phyloP scores from a whole-genome alignment of 2,797 vertebrate genomes.

The Macrochelys suwanniensis region DNA sequence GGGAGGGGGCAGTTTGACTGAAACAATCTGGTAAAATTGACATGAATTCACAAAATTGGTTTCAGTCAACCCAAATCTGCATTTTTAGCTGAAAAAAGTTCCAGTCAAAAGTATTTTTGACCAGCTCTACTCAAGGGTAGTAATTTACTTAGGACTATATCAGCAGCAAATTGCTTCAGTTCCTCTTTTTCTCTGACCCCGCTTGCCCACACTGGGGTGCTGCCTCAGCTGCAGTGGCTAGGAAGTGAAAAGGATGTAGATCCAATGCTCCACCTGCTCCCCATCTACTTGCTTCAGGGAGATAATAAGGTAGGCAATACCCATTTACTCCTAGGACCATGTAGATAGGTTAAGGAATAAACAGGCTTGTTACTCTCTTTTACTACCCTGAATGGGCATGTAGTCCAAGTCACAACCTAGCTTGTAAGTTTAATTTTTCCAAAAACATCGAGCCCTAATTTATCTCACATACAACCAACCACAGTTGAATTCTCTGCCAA shows the following conservation, averaged over 20 bases:
- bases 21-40: neutral
- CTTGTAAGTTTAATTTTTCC: conserved; percentile 16
- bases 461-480: conserved; percentile 3
- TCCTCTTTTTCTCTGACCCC: neutral
- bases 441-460: conserved; percentile 27
- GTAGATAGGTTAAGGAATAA: neutral
- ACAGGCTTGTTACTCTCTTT: neutral
- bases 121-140: neutral
- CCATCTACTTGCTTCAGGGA: neutral
- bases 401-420: neutral
- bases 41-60: neutral
- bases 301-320: neutral
- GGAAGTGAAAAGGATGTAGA: neutral
- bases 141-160: neutral
- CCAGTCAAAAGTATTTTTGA: neutral
- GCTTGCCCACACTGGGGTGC: neutral
- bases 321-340: neutral
- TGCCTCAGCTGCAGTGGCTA: neutral
- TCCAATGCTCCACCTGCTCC: neutral
- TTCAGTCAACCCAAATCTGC: neutral
- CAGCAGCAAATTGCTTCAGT: neutral
- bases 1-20: neutral
- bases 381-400: fast-evolving
- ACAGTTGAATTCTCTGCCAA: conserved; percentile 1
- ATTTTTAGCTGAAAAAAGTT: neutral